phyloP scores from a whole-genome alignment of 2,888 invertebrate genomes.

The Diabrotica balteata region DNA sequence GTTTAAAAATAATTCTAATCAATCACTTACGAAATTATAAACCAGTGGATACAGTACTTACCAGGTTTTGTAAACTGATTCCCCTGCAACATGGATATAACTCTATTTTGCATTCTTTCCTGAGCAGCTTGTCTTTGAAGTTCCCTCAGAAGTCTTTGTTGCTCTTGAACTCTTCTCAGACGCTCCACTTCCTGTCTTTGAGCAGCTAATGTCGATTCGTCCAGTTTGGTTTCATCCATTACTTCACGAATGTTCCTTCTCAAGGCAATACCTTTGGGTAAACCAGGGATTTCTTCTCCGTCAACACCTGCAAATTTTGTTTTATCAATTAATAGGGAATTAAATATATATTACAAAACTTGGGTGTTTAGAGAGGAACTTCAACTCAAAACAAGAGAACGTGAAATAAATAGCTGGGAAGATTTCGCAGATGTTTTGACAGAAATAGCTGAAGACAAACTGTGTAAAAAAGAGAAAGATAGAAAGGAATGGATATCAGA shows the following conservation, averaged over 20 bases:
- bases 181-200: constrained; percentile 93
- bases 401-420: too few relatives aligned
- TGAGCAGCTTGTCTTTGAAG: constrained; percentile 81
- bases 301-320: constrained; percentile 37
- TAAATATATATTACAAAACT: too few relatives aligned
- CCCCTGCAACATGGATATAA: constrained; percentile 76
- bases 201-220: constrained; percentile 89
- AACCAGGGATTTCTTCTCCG: constrained; percentile 47
- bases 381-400: too few relatives aligned
- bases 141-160: constrained; percentile 82
- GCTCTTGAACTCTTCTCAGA: constrained; percentile 82
- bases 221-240: constrained; percentile 90
- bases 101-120: constrained; percentile 74
- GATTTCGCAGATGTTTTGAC: too few relatives aligned
- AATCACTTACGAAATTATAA: too few relatives aligned
- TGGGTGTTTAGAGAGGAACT: too few relatives aligned
- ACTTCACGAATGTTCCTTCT: constrained; percentile 91
- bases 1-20: too few relatives aligned
- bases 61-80: constrained; percentile 60
- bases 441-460: too few relatives aligned
- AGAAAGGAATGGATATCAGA: too few relatives aligned
- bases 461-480: too few relatives aligned
- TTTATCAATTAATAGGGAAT: too few relatives aligned
- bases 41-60: constrained; percentile 24
- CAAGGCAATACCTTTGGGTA: constrained; percentile 65